Base-by-base conservation (phyloP, 2,888 invertebrate species). In the Dimorphilus gyrociliatus region DNA sequence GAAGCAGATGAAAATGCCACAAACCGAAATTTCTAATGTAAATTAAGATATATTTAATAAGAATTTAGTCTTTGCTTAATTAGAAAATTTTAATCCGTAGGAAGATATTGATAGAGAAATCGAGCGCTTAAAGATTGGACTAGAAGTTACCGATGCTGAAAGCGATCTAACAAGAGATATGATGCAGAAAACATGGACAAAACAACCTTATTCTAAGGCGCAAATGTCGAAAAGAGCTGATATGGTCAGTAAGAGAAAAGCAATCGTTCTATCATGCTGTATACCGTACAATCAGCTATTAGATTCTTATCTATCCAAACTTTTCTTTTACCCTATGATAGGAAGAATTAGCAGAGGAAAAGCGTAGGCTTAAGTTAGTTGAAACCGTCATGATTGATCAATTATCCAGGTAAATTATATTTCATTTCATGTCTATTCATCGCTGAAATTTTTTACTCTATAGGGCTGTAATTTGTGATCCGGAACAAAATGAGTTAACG, bases 371-470 rank as follows among this genome's bases (percentile, higher is more conserved):
- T 27, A 55, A 55, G 32, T 27, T 58, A 34, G 40, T 56, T 16
- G 60, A 60, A 34, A 57, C 58, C 2, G 57, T 60, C 2, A 51
- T 60, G 51, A 41, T 50, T 14, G 60, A 60, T 35, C 60, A 60
- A 37, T 38, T 60, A 18, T 55, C 56, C 17, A 49, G 56, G 56
- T 54, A 39, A 28, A n/a, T 31, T 16, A 17, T 3, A 12, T 28
- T 3, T 28, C 19, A n/a, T 6, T 12, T 19, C 10, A n/a, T 15
- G n/a, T 4, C 14, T 26, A 3, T 15, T 26, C 14, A 21, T 21
- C n/a, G 21, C 8, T 21, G 21, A n/a, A 10, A 4, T 13, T 29
- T 30, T 6, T 14, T 17, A 13, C 4, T 2, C 39, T 41, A 1
- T 37, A 55, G 54, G 27, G 50, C 51, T 19, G 53, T 54, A 1